These are phyloP conservation scores for Hemicordylus capensis DNA, from an alignment of 2,113 vertebrate genomes.

Conservation along the genomic window DNA sequence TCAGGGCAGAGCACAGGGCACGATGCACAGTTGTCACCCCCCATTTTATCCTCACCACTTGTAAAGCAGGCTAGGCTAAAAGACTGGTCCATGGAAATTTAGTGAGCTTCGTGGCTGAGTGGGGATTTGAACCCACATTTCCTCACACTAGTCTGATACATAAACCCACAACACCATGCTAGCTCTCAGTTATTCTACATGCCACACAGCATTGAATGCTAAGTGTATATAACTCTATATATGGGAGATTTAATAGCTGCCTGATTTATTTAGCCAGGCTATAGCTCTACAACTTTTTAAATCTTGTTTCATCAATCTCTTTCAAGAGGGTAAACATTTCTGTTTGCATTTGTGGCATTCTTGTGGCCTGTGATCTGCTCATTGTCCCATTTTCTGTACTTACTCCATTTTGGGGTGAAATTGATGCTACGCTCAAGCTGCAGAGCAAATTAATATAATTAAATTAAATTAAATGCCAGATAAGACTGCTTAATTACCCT, in stretches of 20 bases:
- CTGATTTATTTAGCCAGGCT: constrained; percentile 10
- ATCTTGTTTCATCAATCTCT: constrained; percentile 8
- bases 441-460: constrained; percentile 1
- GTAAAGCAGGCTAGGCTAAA: too few relatives aligned
- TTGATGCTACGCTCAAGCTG: background rate
- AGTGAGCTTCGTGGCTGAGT: too few relatives aligned
- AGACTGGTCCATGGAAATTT: too few relatives aligned
- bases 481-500: background rate
- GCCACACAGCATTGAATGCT: background rate
- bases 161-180: background rate
- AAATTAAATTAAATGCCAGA: constrained; percentile 4
- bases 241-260: constrained; percentile 12
- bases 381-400: background rate
- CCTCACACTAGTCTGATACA: too few relatives aligned
- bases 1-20: too few relatives aligned
- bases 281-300: constrained; percentile 17
- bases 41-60: too few relatives aligned
- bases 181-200: background rate
- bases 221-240: constrained; percentile 18
- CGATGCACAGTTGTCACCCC: too few relatives aligned
- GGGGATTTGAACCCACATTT: too few relatives aligned
- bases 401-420: background rate
- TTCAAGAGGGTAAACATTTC: constrained; percentile 20
- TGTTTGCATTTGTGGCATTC: constrained; percentile 35
- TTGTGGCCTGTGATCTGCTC: fast-evolving